Evolutionary conservation across 2,888 invertebrate species (phyloP).

Genomic region (Heteromyza rotundicornis): DNA sequence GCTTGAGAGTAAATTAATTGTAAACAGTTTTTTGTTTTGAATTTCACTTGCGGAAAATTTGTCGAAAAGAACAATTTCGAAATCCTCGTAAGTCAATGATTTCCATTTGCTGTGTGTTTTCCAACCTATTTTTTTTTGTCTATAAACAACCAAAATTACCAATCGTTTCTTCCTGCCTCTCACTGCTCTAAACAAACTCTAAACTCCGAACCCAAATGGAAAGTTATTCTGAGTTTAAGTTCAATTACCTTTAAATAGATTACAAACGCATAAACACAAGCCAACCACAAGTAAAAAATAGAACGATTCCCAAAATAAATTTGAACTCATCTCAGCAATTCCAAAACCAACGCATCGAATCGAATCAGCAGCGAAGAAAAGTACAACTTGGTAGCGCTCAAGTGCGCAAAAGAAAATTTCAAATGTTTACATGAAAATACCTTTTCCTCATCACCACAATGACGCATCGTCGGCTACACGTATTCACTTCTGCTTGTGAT

Average conservation of each 20-base stretch:
- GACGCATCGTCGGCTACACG: background rate
- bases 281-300: background rate
- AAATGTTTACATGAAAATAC: background rate
- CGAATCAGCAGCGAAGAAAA: too few relatives aligned
- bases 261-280: conserved; percentile 6
- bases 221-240: conserved; percentile 28
- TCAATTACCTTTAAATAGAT: conserved; percentile 27
- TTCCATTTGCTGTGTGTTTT: too few relatives aligned
- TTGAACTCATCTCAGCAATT: conserved; percentile 21
- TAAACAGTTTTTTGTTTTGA: background rate
- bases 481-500: background rate
- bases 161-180: background rate
- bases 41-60: too few relatives aligned
- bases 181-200: too few relatives aligned
- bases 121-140: too few relatives aligned
- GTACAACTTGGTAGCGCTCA: too few relatives aligned
- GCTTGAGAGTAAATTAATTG: background rate
- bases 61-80: too few relatives aligned
- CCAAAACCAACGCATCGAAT: conserved; percentile 20
- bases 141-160: background rate
- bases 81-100: too few relatives aligned
- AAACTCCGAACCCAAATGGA: too few relatives aligned
- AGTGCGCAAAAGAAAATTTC: too few relatives aligned
- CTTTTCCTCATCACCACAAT: background rate
- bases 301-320: conserved; percentile 21